Conservation (phyloP, 1,140 invertebrate species). For the Tetramorium simillimum region DNA sequence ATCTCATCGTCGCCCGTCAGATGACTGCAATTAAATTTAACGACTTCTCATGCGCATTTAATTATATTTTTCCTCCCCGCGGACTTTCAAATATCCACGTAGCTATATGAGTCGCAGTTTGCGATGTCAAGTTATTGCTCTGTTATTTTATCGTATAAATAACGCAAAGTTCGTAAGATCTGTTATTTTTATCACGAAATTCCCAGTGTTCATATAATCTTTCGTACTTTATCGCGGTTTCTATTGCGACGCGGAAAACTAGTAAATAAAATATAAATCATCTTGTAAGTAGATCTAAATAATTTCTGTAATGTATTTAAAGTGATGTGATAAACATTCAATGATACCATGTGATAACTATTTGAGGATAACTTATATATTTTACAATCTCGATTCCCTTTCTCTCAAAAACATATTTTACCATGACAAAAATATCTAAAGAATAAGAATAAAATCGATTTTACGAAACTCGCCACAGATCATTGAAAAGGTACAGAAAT, state of each 20-base stretch:
- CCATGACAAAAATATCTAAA: neutral
- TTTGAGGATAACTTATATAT: neutral
- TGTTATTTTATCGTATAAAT: slow-evolving; percentile 36
- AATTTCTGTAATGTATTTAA: neutral
- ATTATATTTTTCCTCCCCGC: slow-evolving; percentile 59
- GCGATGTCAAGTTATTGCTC: slow-evolving; percentile 11
- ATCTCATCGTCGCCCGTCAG: slow-evolving; percentile 66
- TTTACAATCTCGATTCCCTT: neutral
- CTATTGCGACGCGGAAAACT: neutral
- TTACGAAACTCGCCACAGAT: neutral
- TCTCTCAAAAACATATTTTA: neutral
- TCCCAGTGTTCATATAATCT: neutral
- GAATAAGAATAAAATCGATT: neutral
- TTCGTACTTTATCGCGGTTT: slow-evolving; percentile 21
- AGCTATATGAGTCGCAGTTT: slow-evolving; percentile 13
- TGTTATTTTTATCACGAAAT: slow-evolving; percentile 37
- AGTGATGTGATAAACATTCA: neutral
- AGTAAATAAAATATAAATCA: slow-evolving; percentile 8
- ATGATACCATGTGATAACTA: neutral
- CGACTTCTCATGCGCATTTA: slow-evolving; percentile 72
- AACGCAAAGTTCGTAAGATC: slow-evolving; percentile 42
- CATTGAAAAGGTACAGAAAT: neutral
- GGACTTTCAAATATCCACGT: slow-evolving; percentile 53
- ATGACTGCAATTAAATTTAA: slow-evolving; percentile 78
- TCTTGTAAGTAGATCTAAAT: neutral